Percentiles rank a stretch among this genome's conserved stretches.
Evolutionary conservation across 1,140 invertebrate species (phyloP).

Genomic region (Zaprionus tsacasi): DNA sequence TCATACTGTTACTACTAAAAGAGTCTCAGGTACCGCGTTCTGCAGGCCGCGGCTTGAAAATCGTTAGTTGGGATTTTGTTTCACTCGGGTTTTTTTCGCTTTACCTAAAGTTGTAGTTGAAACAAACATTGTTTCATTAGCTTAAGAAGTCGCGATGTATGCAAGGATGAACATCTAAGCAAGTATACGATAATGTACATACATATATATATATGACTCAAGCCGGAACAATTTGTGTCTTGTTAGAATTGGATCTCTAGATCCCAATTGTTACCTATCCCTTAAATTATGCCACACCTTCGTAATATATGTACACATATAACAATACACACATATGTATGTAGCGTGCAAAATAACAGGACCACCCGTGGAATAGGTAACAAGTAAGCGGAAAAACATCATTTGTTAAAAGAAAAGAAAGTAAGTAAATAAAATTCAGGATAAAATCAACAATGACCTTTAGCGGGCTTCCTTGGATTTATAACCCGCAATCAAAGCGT

Average conservation of each 20-base stretch:
- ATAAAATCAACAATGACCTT: constrained; percentile 3
- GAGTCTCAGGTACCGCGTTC: not conserved
- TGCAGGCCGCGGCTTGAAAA: not conserved
- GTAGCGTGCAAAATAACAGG: not conserved
- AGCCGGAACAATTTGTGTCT: not conserved
- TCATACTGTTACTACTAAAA: not conserved
- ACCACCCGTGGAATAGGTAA: not conserved
- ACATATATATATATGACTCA: too few species aligned
- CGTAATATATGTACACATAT: not conserved
- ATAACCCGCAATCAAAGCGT: not conserved
- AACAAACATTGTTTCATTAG: not conserved
- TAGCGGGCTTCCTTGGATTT: not conserved
- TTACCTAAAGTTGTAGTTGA: not conserved
- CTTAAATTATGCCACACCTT: constrained; percentile 11
- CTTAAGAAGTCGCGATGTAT: too few species aligned
- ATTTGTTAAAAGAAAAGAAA: constrained; percentile 2
- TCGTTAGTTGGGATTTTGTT: not conserved
- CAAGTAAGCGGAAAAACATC: constrained; percentile 2
- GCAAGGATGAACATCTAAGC: not conserved
- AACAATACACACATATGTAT: not conserved
- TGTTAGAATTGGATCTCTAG: too few species aligned
- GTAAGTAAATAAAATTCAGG: not conserved
- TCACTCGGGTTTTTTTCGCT: not conserved
- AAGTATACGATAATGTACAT: too few species aligned
- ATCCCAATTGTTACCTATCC: not conserved